phyloP scores from a whole-genome alignment of 2,113 vertebrate species.

The Amphiprion percula region DNA sequence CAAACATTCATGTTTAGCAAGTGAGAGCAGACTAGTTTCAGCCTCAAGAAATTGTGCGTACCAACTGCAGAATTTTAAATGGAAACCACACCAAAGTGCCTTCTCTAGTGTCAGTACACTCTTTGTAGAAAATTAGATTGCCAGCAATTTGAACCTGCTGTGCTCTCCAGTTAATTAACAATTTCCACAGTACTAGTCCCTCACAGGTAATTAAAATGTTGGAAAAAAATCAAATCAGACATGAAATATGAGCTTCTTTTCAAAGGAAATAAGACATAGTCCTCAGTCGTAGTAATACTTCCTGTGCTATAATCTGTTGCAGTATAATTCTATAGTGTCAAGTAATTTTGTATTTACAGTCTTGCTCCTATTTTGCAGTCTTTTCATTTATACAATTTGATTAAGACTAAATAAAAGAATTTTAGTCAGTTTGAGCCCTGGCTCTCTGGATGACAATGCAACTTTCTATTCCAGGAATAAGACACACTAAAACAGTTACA shows the following conservation, averaged over 20 bases:
- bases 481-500: not conserved
- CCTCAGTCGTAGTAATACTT: not conserved
- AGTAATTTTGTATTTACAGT: not conserved
- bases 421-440: not conserved
- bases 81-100: not conserved
- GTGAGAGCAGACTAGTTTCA: not conserved
- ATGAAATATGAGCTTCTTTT: not conserved
- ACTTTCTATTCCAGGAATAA: slow-evolving; percentile 11
- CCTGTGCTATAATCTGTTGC: not conserved
- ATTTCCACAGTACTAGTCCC: slow-evolving; percentile 11
- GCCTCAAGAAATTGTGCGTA: slow-evolving; percentile 2
- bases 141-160: slow-evolving; percentile 8
- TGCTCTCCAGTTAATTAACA: slow-evolving; percentile 25
- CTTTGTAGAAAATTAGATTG: slow-evolving; percentile 27
- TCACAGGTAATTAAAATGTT: slow-evolving; percentile 12
- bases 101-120: not conserved
- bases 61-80: slow-evolving; percentile 9
- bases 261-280: not conserved
- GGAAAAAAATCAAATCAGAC: no score
- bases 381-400: not conserved
- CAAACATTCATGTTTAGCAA: not conserved
- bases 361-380: not conserved
- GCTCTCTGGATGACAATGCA: not conserved
- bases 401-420: not conserved
- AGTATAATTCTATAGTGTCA: not conserved